Evolutionary conservation across 1,140 invertebrate genomes (phyloP).

Genomic region (Thereuonema tuberculata): DNA sequence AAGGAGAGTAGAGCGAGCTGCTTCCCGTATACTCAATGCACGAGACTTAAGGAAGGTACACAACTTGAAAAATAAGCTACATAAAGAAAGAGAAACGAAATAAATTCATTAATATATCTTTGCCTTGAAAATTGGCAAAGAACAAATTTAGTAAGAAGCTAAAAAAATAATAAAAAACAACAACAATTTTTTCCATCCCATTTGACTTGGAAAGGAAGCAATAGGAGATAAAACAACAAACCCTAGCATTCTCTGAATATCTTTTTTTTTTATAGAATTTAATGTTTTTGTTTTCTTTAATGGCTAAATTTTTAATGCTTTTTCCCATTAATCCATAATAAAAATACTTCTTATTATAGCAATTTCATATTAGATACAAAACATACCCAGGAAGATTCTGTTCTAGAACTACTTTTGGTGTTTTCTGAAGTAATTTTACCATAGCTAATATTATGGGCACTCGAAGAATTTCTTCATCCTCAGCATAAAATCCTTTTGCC

Average conservation of each 20-base stretch:
- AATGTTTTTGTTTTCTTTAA: too few species aligned
- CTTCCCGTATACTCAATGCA: slow-evolving; percentile 69
- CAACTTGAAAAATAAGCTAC: slow-evolving; percentile 73
- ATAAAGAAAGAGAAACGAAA: slow-evolving; percentile 29
- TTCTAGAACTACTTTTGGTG: slow-evolving; percentile 55
- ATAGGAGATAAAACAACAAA: too few species aligned
- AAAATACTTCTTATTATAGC: neutral
- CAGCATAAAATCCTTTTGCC: slow-evolving; percentile 31
- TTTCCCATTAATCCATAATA: too few species aligned
- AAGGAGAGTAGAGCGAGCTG: slow-evolving; percentile 71
- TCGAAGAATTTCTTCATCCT: slow-evolving; percentile 74
- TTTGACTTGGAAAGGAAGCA: too few species aligned
- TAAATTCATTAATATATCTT: too few species aligned
- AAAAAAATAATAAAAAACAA: too few species aligned
- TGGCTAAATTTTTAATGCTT: too few species aligned
- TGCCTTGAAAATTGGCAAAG: too few species aligned
- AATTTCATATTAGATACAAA: neutral
- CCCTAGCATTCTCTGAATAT: too few species aligned
- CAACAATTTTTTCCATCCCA: too few species aligned
- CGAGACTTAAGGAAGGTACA: slow-evolving; percentile 79
- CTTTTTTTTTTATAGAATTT: too few species aligned
- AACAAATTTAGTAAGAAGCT: too few species aligned
- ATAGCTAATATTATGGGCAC: slow-evolving; percentile 84
- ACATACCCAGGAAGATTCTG: slow-evolving; percentile 61
- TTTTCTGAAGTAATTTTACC: slow-evolving; percentile 76